These are phyloP conservation scores for Actinemys pallida DNA, from an alignment of 2,113 vertebrate genomes.

Conservation along the genomic window DNA sequence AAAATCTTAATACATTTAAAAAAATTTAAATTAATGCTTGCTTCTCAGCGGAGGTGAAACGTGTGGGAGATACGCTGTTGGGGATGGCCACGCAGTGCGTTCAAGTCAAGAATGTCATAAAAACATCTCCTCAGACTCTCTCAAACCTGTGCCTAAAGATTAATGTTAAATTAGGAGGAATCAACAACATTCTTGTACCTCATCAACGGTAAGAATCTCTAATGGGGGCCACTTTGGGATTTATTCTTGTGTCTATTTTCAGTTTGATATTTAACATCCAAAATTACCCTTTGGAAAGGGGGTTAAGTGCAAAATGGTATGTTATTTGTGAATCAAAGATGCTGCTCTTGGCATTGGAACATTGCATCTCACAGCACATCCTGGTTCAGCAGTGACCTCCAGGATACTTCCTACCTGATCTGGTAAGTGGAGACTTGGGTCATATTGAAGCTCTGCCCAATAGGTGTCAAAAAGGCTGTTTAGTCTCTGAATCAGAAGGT, in stretches of 20 bases:
- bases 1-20: conserved; percentile 12
- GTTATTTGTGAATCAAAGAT: accelerated
- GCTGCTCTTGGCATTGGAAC: not conserved
- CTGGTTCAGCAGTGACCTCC: not conserved
- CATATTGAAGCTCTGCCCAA: not conserved
- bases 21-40: conserved; percentile 25
- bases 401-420: not conserved
- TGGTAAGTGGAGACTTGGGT: not conserved
- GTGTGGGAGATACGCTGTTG: conserved; percentile 95
- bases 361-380: not conserved
- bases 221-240: accelerated
- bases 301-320: not conserved
- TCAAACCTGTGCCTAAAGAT: conserved; percentile 99
- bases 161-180: conserved; percentile 98
- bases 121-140: conserved; percentile 98
- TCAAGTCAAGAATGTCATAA: conserved; percentile 99
- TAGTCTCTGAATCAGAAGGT: not conserved
- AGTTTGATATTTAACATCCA: not conserved
- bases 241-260: not conserved
- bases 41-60: conserved; percentile 94
- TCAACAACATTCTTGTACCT: conserved; percentile 99
- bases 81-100: conserved; percentile 99
- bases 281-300: not conserved
- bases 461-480: not conserved
- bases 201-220: conserved; percentile 90